phyloP scores from a whole-genome alignment of 2,113 vertebrate genomes.

The Melanerpes formicivorus region DNA sequence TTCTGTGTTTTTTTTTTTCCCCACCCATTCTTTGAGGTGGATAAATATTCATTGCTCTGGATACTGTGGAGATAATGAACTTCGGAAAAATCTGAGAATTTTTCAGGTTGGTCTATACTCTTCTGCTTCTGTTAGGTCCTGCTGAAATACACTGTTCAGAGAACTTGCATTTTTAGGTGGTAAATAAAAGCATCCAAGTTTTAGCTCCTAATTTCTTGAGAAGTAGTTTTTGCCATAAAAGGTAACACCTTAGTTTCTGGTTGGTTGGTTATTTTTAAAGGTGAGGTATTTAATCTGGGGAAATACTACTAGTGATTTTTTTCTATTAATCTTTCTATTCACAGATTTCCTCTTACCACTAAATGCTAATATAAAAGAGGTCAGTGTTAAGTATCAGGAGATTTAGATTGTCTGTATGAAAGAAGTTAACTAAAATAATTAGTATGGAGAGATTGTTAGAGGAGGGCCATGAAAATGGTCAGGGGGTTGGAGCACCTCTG shows the following conservation, averaged over 20 bases:
- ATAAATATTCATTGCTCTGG: not conserved
- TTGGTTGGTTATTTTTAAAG: not conserved
- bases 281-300: not conserved
- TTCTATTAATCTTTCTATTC: not conserved
- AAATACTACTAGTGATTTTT: not conserved
- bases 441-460: not conserved
- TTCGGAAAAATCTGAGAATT: not conserved
- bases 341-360: not conserved
- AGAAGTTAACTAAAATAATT: conserved; percentile 20
- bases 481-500: no score
- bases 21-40: not conserved
- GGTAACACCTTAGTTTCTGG: not conserved
- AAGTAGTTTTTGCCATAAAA: not conserved
- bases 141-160: not conserved
- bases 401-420: not conserved
- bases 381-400: not conserved
- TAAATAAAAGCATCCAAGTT: not conserved
- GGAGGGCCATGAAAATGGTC: no score
- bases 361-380: not conserved
- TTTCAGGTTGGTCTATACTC: not conserved
- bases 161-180: not conserved
- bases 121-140: not conserved
- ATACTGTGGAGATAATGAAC: not conserved
- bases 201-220: not conserved
- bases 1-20: not conserved